These are phyloP conservation scores for Callyntrura guangdongensis DNA, from an alignment of 2,888 invertebrate species.

Conservation along the genomic window DNA sequence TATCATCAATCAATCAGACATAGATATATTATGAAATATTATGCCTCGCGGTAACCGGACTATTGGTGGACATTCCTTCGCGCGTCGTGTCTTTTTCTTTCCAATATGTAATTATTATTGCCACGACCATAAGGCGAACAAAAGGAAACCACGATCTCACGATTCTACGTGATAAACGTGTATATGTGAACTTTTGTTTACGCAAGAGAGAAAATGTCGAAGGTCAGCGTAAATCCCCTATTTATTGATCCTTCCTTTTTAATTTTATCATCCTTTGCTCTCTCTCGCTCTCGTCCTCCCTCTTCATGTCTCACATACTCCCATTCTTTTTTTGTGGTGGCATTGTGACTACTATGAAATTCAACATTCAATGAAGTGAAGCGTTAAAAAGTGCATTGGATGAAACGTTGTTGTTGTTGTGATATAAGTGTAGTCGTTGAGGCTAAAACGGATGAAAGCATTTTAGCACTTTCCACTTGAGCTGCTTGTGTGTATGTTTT, in stretches of 20 bases:
- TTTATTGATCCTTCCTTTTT: conserved; percentile 71
- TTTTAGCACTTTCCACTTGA: conserved; percentile 43
- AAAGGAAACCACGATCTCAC: not conserved
- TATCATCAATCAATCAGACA: conserved; percentile 23
- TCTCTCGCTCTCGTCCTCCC: not conserved
- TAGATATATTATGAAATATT: not conserved
- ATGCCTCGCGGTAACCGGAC: not conserved
- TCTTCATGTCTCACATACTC: no score
- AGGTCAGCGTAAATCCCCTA: conserved; percentile 62
- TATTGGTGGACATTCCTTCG: not conserved
- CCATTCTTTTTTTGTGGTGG: no score
- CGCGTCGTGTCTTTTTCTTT: not conserved
- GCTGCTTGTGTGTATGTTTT: not conserved
- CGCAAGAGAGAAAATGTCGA: conserved; percentile 37
- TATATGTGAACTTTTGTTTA: not conserved
- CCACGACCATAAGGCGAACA: not conserved
- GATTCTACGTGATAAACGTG: conserved; percentile 1
- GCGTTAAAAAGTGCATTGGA: conserved; percentile 46
- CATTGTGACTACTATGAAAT: conserved; percentile 14
- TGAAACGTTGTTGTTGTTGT: conserved; percentile 27
- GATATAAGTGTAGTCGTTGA: not conserved
- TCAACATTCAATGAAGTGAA: conserved; percentile 41
- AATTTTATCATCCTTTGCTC: conserved; percentile 58
- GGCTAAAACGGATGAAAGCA: conserved; percentile 33
- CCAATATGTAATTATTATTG: not conserved